phyloP scores from a whole-genome alignment of 2,888 invertebrate species.

The Lithophane ornitopus region DNA sequence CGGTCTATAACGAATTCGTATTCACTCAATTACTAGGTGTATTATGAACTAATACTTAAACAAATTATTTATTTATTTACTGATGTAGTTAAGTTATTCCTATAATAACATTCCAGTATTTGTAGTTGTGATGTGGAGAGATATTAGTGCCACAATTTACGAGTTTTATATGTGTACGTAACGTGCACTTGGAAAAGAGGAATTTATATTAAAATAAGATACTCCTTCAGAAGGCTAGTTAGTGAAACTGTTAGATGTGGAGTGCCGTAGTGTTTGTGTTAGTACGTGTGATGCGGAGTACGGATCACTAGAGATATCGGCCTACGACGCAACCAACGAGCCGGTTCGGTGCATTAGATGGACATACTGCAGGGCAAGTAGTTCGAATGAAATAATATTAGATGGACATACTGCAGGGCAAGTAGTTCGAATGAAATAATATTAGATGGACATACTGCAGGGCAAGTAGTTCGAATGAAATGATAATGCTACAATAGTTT shows the following conservation, averaged over 20 bases:
- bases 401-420: neutral
- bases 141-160: slow-evolving; percentile 62
- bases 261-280: slow-evolving; percentile 27
- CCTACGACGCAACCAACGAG: slow-evolving; percentile 7
- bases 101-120: slow-evolving; percentile 63
- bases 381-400: neutral
- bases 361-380: neutral
- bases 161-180: slow-evolving; percentile 48
- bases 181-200: slow-evolving; percentile 47
- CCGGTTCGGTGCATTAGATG: slow-evolving; percentile 29
- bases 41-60: slow-evolving; percentile 34
- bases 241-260: slow-evolving; percentile 27
- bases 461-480: neutral
- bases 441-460: neutral
- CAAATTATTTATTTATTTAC: slow-evolving; percentile 47
- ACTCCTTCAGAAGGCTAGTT: slow-evolving; percentile 60
- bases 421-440: no score
- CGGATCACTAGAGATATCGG: neutral
- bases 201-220: slow-evolving; percentile 61
- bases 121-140: slow-evolving; percentile 43
- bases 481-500: neutral
- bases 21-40: slow-evolving; percentile 45
- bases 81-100: slow-evolving; percentile 29
- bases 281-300: neutral
- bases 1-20: slow-evolving; percentile 4